Conservation (phyloP, 2,888 invertebrate genomes). For the Formica aserva region DNA sequence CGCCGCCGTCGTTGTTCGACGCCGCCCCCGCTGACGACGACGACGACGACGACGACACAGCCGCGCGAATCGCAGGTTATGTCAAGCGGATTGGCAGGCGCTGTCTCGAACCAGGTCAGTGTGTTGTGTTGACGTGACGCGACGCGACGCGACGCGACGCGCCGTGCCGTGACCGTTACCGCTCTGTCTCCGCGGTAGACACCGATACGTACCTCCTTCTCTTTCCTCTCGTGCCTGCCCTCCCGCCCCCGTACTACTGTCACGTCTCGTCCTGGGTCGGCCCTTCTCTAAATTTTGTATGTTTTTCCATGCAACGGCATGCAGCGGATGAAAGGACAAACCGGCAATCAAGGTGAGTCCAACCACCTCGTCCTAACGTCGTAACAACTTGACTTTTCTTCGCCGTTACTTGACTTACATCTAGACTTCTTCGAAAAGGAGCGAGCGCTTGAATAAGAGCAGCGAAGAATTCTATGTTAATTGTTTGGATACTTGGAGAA, state of each 20-base stretch:
- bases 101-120: slow-evolving; percentile 83
- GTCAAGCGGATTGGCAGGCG: slow-evolving; percentile 84
- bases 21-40: slow-evolving; percentile 34
- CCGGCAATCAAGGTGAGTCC: slow-evolving; percentile 85
- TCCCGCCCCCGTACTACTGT: slow-evolving; percentile 60
- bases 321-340: slow-evolving; percentile 86
- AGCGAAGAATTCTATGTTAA: slow-evolving; percentile 2
- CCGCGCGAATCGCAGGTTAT: slow-evolving; percentile 82
- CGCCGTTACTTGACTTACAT: not conserved
- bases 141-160: not conserved
- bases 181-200: slow-evolving; percentile 60
- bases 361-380: not conserved
- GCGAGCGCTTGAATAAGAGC: slow-evolving; percentile 23
- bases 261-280: slow-evolving; percentile 73
- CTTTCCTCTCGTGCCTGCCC: not conserved
- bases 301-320: slow-evolving; percentile 86
- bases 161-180: not conserved
- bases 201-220: not conserved
- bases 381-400: not conserved
- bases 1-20: slow-evolving; percentile 35
- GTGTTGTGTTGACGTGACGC: slow-evolving; percentile 75
- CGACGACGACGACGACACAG: slow-evolving; percentile 62
- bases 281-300: slow-evolving; percentile 81
- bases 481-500: not conserved
- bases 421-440: not conserved